Percentiles rank a stretch among this genome's conserved stretches.
Conservation (phyloP, 2,113 vertebrate genomes). For the Tiliqua scincoides region DNA sequence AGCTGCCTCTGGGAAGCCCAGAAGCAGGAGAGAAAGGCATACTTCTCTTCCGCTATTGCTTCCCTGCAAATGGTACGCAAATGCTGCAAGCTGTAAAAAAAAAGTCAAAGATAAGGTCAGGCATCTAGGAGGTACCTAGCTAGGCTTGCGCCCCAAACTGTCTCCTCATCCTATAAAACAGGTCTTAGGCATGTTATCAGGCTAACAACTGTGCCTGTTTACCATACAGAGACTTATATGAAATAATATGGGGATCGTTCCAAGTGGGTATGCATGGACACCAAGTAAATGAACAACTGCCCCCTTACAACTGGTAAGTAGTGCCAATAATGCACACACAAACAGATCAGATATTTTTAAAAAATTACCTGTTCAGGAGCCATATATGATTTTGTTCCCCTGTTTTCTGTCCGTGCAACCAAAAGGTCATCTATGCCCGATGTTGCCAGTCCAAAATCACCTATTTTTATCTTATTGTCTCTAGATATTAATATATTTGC, state of each 20-base stretch:
- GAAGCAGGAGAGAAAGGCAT: too few species aligned
- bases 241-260: not conserved
- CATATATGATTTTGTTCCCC: constrained; percentile 70
- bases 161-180: not conserved
- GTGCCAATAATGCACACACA: not conserved
- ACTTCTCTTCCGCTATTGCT: too few species aligned
- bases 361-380: constrained; percentile 79
- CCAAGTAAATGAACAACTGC: not conserved
- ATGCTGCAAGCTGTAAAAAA: too few species aligned
- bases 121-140: too few species aligned
- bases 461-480: constrained; percentile 82
- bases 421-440: constrained; percentile 43
- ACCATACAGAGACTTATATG: not conserved
- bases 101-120: too few species aligned
- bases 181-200: not conserved
- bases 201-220: not conserved
- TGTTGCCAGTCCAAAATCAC: constrained; percentile 90
- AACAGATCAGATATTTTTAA: not conserved
- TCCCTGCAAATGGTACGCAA: too few species aligned
- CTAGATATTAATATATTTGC: constrained; percentile 85
- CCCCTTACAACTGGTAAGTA: too few species aligned
- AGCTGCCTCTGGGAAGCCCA: too few species aligned
- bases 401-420: constrained; percentile 60
- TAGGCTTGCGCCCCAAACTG: too few species aligned
- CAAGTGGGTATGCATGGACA: not conserved